Percentiles rank a stretch among this genome's conserved stretches.
These are phyloP conservation scores for Carettochelys insculpta DNA, from an alignment of 2,113 vertebrate species.

Conservation along the genomic window DNA sequence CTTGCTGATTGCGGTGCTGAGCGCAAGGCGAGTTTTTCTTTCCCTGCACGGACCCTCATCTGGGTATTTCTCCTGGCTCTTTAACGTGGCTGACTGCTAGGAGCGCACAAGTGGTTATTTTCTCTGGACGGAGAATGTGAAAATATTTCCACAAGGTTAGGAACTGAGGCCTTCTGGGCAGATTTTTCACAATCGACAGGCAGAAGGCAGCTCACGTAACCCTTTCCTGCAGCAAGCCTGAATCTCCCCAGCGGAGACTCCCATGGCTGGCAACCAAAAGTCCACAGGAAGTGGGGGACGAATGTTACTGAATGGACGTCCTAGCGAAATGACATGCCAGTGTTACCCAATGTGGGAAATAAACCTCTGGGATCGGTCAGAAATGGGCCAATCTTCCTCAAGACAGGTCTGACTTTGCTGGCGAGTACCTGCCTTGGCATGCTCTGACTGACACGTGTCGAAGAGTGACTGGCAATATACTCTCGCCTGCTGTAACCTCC, in stretches of 20 bases:
- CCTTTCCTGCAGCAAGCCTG: constrained; percentile 14
- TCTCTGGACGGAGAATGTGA: constrained; percentile 30
- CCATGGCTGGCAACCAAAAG: background rate
- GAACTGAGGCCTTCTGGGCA: constrained; percentile 50
- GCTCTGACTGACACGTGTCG: no score
- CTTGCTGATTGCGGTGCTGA: background rate
- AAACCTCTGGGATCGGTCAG: constrained; percentile 39
- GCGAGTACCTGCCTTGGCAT: background rate
- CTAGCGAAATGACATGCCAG: constrained; percentile 38
- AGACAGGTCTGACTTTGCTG: constrained; percentile 22
- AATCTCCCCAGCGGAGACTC: constrained; percentile 1
- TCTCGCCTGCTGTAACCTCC: background rate
- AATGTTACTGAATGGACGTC: background rate
- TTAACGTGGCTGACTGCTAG: constrained; percentile 49
- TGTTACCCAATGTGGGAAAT: constrained; percentile 41
- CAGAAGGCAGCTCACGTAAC: constrained; percentile 52
- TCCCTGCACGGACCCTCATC: constrained; percentile 2
- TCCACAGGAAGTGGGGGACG: background rate
- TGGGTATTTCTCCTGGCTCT: constrained; percentile 23
- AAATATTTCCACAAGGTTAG: constrained; percentile 64
- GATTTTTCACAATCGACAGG: constrained; percentile 22
- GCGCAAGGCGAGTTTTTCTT: background rate
- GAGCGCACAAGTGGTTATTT: constrained; percentile 48
- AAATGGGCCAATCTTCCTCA: constrained; percentile 19
- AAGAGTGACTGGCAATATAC: background rate